Evolutionary conservation across 2,113 vertebrate genomes (phyloP), one percentile per base, ranked within the genome.

Genomic region (Ancistrus triradiatus): DNA sequence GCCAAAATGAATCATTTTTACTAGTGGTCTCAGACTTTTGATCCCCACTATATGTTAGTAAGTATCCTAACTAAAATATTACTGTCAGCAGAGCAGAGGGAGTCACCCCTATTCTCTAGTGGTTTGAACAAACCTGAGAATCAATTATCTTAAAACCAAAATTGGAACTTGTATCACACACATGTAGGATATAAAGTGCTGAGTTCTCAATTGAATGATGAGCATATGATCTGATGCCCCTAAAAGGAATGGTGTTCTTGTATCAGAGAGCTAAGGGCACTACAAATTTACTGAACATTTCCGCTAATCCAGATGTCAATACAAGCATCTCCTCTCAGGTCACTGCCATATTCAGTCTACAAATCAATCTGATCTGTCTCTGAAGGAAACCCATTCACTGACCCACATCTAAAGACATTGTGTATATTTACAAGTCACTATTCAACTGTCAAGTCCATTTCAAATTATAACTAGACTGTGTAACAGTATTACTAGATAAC

Each of bases 241-340:
- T 10, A 17, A 13, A 28, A 58, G 38, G 7, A 46, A 8, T 42
- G 13, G 13, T 40, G 55, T 14, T 50, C 4, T 15, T 22, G 35
- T 42, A 28, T 42, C 44, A 13, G 13, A 28, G 21, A 7, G 53
- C 53, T 66, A 66, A 66, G 55, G 40, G 46, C 31, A 44, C 37
- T 49, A 22, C 17, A 33, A 48, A 50, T 42, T 44, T 50, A 28
- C 53, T 58, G 21, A 58, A 66, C 64, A 42, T 66, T 66, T 57
- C 55, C 49, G 33, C 63, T 66, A 58, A 66, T 66, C 53, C 52
- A 49, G 35, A 66, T 66, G 47, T 49, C 53, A 49, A 59, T 58
- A 66, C n/a, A 24, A 33, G 25, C 28, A 17, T n/a, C 50, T 33
- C 50, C 40, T 46, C 40, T 17, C 43, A 35, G 62, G 62, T 55